Conservation (phyloP, 2,113 vertebrate genomes). For the Chaetodon trifascialis region DNA sequence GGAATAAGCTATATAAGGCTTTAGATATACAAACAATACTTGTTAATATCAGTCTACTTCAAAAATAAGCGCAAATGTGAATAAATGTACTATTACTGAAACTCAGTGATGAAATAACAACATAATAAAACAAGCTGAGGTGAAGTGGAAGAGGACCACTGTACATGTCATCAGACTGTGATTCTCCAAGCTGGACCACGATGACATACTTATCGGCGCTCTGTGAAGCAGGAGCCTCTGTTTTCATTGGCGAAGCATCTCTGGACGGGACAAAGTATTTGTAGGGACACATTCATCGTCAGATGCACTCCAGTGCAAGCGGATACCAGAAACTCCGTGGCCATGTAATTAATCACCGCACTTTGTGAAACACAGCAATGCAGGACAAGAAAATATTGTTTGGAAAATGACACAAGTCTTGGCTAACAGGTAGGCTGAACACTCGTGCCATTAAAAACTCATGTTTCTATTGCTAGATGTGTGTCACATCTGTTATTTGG, state of each 20-base stretch:
- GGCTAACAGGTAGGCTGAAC: background rate
- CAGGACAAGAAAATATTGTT: slow-evolving; percentile 24
- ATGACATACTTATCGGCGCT: slow-evolving; percentile 64
- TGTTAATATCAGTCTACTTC: too few relatives aligned
- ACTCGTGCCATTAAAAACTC: slow-evolving; percentile 28
- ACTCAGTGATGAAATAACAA: background rate
- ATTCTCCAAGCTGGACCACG: slow-evolving; percentile 44
- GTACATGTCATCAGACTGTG: slow-evolving; percentile 60
- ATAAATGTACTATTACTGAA: background rate
- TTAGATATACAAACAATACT: too few relatives aligned
- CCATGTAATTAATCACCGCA: slow-evolving; percentile 4
- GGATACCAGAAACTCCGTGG: slow-evolving; percentile 12
- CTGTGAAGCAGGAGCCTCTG: slow-evolving; percentile 65
- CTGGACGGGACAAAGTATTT: slow-evolving; percentile 61
- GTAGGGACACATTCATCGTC: slow-evolving; percentile 48
- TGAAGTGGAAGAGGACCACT: slow-evolving; percentile 37
- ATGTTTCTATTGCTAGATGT: slow-evolving; percentile 20
- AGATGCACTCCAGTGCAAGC: slow-evolving; percentile 49
- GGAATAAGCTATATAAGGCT: too few relatives aligned
- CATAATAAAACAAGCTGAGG: slow-evolving; percentile 8
- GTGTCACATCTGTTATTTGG: slow-evolving; percentile 50
- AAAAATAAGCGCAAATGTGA: too few relatives aligned
- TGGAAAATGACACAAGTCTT: slow-evolving; percentile 47
- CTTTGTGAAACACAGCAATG: slow-evolving; percentile 8
- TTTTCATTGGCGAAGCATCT: slow-evolving; percentile 73